Evolutionary conservation across 2,797 vertebrate species (phyloP).

Genomic region (Chromobotia macracanthus): DNA sequence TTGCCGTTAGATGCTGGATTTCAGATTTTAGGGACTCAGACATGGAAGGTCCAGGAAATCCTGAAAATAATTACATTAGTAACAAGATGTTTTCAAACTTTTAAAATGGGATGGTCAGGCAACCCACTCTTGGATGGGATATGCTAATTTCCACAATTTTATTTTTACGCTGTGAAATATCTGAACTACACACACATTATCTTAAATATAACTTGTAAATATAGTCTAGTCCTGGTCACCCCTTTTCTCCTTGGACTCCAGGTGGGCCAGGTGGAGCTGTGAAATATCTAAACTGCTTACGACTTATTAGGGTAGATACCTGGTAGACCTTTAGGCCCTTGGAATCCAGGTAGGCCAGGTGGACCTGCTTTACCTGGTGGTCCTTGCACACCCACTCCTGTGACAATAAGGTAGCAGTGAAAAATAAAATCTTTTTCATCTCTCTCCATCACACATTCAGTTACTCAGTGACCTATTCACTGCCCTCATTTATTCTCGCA

Average conservation of each 20-base stretch:
- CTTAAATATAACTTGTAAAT: too few species aligned
- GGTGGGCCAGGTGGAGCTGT: too few species aligned
- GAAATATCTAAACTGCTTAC: not conserved
- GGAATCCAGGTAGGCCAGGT: slow-evolving; percentile 2
- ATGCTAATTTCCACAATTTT: too few species aligned
- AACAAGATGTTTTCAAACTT: not conserved
- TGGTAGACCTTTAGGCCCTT: slow-evolving; percentile 10
- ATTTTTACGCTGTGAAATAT: too few species aligned
- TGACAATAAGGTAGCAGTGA: not conserved
- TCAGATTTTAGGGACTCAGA: slow-evolving; percentile 11
- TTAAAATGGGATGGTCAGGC: too few species aligned
- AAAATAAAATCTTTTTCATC: not conserved
- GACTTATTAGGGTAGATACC: slow-evolving; percentile 4
- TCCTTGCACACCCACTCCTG: slow-evolving; percentile 2
- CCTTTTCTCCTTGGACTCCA: too few species aligned
- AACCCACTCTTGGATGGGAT: too few species aligned
- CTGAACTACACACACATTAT: too few species aligned
- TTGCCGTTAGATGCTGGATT: slow-evolving; percentile 12
- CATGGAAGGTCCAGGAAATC: not conserved
- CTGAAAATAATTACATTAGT: slow-evolving; percentile 1
- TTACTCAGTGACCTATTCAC: not conserved
- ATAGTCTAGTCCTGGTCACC: too few species aligned
- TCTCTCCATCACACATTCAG: not conserved
- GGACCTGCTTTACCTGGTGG: slow-evolving; percentile 24
- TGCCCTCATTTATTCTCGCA: not conserved